Conservation (phyloP, 1,140 invertebrate species). For the Tenebrio molitor region DNA sequence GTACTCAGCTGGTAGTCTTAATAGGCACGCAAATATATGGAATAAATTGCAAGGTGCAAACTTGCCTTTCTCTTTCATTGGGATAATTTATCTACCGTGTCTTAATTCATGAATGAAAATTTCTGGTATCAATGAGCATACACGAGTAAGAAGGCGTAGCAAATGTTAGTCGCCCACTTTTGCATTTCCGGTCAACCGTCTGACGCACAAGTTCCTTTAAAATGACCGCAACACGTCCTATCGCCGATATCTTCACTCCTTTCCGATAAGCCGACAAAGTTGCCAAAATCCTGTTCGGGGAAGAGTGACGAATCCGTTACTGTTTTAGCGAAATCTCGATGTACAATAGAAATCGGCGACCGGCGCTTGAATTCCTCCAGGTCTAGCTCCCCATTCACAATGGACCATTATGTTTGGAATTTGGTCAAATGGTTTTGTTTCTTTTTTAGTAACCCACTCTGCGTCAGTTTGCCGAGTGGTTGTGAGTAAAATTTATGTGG, state of each 20-base stretch:
- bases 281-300: background rate
- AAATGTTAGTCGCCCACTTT: conserved; percentile 44
- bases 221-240: background rate
- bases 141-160: conserved; percentile 40
- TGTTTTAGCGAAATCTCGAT: background rate
- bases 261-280: background rate
- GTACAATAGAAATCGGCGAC: background rate
- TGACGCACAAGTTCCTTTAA: conserved; percentile 21
- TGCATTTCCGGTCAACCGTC: conserved; percentile 43
- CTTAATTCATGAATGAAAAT: conserved; percentile 55
- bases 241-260: conserved; percentile 1
- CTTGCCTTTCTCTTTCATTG: conserved; percentile 57
- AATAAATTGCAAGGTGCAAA: conserved; percentile 55
- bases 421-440: conserved; percentile 10
- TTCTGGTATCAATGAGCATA: conserved; percentile 47
- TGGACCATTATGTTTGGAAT: conserved; percentile 15
- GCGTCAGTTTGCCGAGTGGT: background rate
- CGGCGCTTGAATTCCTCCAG: conserved; percentile 23
- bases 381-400: conserved; percentile 6
- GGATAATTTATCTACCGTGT: conserved; percentile 56
- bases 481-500: conserved; percentile 4
- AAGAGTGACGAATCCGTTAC: conserved; percentile 5
- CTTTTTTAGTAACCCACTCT: background rate
- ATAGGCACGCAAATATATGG: conserved; percentile 56
- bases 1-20: conserved; percentile 44